Base-by-base conservation (phyloP, 2,797 vertebrate genomes). In the Schizopygopsis pylzovi region DNA sequence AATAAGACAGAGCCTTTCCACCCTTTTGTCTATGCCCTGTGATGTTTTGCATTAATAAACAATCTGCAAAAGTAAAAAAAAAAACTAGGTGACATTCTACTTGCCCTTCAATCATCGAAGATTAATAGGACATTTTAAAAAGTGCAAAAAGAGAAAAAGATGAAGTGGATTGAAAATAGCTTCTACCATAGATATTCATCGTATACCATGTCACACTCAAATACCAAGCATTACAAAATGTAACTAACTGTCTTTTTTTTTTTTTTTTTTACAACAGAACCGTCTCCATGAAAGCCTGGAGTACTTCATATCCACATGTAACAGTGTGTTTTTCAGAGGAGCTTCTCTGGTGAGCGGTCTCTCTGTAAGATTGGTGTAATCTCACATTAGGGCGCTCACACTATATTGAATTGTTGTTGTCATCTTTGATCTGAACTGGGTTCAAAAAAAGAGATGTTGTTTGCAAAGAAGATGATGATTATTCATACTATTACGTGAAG, bases 231-330 rank as follows among this genome's bases (percentile, higher is more conserved):
- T 22, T 56, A 22, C 54, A 56, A 56, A 56, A 22, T 22, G 8
- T 65, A 33, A 33, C 7, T 20, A 15, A 33, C 39, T 20, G 28
- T 28, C 28, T 28, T 28, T 3, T 7, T 20, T 54, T 20, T 18
- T 52, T 18, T 54, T 6, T 7, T 20, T 18, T 6, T 25, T 33
- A 2, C 22, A 43, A 11, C 54, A 95, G 94, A 95, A 89, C 84
- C 87, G 54, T 0, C 91, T 96, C 63, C 89, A 91, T 80, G 94
- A 95, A 84, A 95, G 94, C 87, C 88, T 95, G 6, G 65, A 92
- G 22, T 92, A 93, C 25, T 95, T 94, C 71, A 78, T 83, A 18
- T 94, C 94, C 1, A 49, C 94, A 87, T 94, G 93, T 88, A 83
- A 63, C 22, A 94, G 90, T 85, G 1, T 54, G 0, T 86, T 92